Conservation (phyloP, 2,797 vertebrate species). For the Sebastes hubbsi region DNA sequence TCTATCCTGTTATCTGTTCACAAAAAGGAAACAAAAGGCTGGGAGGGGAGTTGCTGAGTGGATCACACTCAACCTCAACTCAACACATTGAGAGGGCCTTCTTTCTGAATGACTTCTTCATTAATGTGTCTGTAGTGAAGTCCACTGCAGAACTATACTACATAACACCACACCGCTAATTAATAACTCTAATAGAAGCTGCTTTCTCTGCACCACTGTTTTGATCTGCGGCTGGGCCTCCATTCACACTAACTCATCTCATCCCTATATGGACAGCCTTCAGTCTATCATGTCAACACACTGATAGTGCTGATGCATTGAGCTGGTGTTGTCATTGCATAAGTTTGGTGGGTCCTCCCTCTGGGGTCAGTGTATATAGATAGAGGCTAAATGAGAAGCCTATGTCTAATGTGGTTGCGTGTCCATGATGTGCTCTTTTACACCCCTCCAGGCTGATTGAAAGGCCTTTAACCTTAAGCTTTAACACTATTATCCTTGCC, state of each 20-base stretch:
- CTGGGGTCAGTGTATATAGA: slow-evolving; percentile 34
- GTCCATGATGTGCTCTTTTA: slow-evolving; percentile 64
- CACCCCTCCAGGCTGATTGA: slow-evolving; percentile 55
- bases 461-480: slow-evolving; percentile 74
- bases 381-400: slow-evolving; percentile 32
- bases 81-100: not conserved
- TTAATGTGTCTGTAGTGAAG: slow-evolving; percentile 7
- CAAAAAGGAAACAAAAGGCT: not conserved
- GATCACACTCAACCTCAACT: not conserved
- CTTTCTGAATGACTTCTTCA: slow-evolving; percentile 28
- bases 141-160: not conserved
- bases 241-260: slow-evolving; percentile 21
- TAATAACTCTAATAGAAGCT: slow-evolving; percentile 72
- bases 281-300: slow-evolving; percentile 12
- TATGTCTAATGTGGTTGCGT: slow-evolving; percentile 49
- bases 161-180: slow-evolving; percentile 49
- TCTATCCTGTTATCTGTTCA: not conserved
- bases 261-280: not conserved
- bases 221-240: slow-evolving; percentile 43
- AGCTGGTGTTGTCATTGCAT: slow-evolving; percentile 24
- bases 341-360: slow-evolving; percentile 27
- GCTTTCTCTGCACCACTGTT: slow-evolving; percentile 50
- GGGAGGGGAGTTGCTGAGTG: not conserved
- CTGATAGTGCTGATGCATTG: not conserved
- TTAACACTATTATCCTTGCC: slow-evolving; percentile 74